A percentile compares a stretch with the other conserved stretches of the same genome.
phyloP scores from a whole-genome alignment of 2,888 invertebrate genomes.

The Ormyrus pomaceus region DNA sequence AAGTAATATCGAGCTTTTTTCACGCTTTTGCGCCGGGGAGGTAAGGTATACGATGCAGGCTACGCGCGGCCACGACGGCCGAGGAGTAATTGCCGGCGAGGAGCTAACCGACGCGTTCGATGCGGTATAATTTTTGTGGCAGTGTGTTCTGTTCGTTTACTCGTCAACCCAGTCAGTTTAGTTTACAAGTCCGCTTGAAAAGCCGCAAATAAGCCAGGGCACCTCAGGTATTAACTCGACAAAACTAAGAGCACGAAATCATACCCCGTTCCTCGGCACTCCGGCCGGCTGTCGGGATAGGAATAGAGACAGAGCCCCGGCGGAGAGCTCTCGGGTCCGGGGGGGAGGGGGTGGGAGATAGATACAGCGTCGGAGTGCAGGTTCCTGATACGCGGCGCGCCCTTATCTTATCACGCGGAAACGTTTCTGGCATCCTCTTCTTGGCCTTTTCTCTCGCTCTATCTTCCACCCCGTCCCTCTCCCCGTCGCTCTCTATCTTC shows the following conservation, averaged over 20 bases:
- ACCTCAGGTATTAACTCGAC: background rate
- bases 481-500: conserved; percentile 24
- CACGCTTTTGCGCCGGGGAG: background rate
- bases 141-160: background rate
- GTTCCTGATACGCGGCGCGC: conserved; percentile 60
- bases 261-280: conserved; percentile 8
- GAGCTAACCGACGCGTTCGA: background rate
- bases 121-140: background rate
- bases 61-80: background rate
- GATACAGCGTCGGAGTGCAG: conserved; percentile 51
- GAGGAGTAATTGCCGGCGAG: too few species aligned
- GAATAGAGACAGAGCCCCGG: conserved; percentile 3
- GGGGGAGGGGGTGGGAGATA: background rate
- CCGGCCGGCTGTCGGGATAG: background rate
- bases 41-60: background rate
- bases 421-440: conserved; percentile 63
- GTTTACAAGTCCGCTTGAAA: too few species aligned
- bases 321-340: too few species aligned
- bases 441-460: conserved; percentile 30
- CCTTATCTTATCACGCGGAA: conserved; percentile 73
- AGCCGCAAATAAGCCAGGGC: too few species aligned
- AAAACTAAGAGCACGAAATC: conserved; percentile 17
- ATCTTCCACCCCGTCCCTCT: conserved; percentile 28
- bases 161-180: background rate
- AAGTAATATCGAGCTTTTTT: background rate